Conservation (phyloP, 2,113 vertebrate genomes). For the Equus przewalskii region DNA sequence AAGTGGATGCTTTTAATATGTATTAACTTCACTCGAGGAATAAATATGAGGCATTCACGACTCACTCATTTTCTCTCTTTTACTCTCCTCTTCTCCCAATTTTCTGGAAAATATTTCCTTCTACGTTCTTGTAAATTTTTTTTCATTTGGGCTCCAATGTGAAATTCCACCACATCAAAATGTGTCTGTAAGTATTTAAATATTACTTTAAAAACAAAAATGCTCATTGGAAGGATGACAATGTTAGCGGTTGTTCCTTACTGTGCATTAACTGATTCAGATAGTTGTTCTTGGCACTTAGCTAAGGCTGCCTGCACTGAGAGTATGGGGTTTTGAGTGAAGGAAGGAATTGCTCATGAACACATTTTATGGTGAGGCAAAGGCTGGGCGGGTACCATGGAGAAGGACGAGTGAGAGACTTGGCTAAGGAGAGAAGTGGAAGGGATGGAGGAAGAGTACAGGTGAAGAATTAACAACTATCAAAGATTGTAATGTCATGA, state of each 20-base stretch:
- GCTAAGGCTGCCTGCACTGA: neutral
- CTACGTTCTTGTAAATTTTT: neutral
- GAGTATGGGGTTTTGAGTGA: neutral
- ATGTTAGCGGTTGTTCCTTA: neutral
- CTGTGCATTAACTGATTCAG: neutral
- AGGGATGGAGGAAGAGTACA: neutral
- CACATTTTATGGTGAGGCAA: neutral
- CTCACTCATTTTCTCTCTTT: neutral
- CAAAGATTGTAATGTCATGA: neutral
- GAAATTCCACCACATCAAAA: neutral
- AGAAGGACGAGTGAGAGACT: neutral
- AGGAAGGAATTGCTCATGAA: neutral
- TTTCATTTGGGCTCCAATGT: neutral
- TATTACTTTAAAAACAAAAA: neutral
- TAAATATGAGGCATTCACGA: neutral
- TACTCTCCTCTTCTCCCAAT: neutral
- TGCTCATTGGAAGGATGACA: neutral
- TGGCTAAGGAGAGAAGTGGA: neutral
- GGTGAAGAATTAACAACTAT: neutral
- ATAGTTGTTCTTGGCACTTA: neutral
- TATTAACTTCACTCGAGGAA: neutral
- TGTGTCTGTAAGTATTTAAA: neutral
- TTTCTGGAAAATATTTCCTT: conserved; percentile 2
- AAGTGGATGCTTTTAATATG: neutral
- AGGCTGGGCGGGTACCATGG: neutral